Percentiles rank a stretch among this genome's conserved stretches.
Evolutionary conservation across 1,140 invertebrate genomes (phyloP).

Genomic region (Drosophila sproati): DNA sequence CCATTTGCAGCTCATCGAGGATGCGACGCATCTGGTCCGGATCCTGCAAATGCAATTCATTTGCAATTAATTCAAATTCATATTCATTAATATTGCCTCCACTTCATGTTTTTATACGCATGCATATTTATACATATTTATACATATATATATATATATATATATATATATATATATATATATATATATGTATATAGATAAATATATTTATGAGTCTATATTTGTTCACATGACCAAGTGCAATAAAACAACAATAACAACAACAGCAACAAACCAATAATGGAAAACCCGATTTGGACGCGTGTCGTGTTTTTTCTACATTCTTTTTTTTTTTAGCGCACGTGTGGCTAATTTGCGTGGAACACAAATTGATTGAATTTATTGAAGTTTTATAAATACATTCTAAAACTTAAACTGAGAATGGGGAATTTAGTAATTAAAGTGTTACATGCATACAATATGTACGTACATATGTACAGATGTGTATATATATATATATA

Average conservation of each 20-base stretch:
- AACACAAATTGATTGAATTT: too few relatives aligned
- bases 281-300: not conserved
- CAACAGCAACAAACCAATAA: not conserved
- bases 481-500: not conserved
- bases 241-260: constrained; percentile 3
- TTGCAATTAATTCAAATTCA: too few relatives aligned
- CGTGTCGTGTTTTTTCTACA: not conserved
- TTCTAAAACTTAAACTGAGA: too few relatives aligned
- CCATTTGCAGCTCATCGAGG: constrained; percentile 74
- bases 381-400: too few relatives aligned
- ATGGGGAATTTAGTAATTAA: too few relatives aligned
- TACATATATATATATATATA: not conserved
- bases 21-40: constrained; percentile 77
- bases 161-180: not conserved
- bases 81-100: too few relatives aligned
- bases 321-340: not conserved
- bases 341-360: too few relatives aligned
- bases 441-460: not conserved
- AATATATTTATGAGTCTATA: too few relatives aligned
- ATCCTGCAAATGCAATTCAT: constrained; percentile 47
- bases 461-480: constrained; percentile 8
- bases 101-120: not conserved
- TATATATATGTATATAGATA: too few relatives aligned
- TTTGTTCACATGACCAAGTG: constrained; percentile 11
- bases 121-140: not conserved